Evolutionary conservation across 2,113 vertebrate species (phyloP), one percentile per base, ranked within the genome.

Genomic region (Clarias macrocephalus): DNA sequence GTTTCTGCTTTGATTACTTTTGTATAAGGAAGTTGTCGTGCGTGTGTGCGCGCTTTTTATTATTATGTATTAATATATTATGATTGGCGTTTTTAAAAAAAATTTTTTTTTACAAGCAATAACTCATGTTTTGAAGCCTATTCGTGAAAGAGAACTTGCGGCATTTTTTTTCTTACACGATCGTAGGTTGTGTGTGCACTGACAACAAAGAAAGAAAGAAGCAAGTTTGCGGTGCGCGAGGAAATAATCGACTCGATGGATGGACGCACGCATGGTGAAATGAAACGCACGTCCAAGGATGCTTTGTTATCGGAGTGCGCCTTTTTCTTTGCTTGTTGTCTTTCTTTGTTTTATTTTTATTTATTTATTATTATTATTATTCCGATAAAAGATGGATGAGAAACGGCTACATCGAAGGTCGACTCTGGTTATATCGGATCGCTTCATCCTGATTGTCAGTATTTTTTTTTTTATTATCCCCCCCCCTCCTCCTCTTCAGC

Each of bases 391-490:
- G 91, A 93, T 92, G 93, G 90, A 92, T 92, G 91, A 91, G 85
- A 85, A 85, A 23, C 83, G 19, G 72, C 57, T 59, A 23, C 72
- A 11, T 54, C 85, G 56, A 87, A 85, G 85, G 60, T 60, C 30
- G 91, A 87, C 89, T 81, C 91, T 90, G 91, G 92, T 87, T 91
- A 89, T 89, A 89, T 89, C 90, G 93, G 93, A 88, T 92, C 84
- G 73, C 54, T 52, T 37, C 19, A 19, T 60, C 4, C 5, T 60
- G 79, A 60, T 60, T 80, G 28, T 81, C 57, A 80, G 15, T 80
- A 0, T 16, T 19, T 12, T 9, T 59, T 21, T 28, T 59, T 6
- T 42, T 42, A 42, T 42, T 42, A 42, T 42, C 6, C 48, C 48
- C 48, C 48, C 23, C 72, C 6, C 48, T 7, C 48, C 48, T 33